Evolutionary conservation across 2,888 invertebrate genomes (phyloP), one percentile per base, ranked within the genome.

Genomic region (Sepiola atlantica): DNA sequence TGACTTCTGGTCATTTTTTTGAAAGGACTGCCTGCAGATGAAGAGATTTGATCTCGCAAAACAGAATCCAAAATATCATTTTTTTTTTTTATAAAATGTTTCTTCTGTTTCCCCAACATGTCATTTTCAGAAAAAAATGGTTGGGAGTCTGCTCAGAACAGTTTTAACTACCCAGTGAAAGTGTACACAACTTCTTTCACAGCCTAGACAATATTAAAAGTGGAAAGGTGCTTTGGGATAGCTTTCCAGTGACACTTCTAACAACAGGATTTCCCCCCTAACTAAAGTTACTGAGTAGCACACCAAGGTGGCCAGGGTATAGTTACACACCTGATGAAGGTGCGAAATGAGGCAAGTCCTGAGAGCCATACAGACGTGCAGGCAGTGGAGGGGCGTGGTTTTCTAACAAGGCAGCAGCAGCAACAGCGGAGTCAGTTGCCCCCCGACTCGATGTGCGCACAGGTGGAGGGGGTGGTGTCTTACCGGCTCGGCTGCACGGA

Each of bases 391-490:
- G 96, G 54, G 94, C 94, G 94, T 95, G 95, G 77, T 90, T 95
- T 94, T 94, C 95, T 95, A 95, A 95, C 94, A 95, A 95, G 21
- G 95, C 95, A 54, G 95, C 95, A 92, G 92, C 92, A 45, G 92
- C 92, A 35, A 35, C 90, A 92, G 92, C 55, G 55, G 92, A 92
- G 93, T 93, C 93, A 57, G 93, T 93, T n/a, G 94, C 92, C 28
- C 96, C 96, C 94, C 96, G 96, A 95, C 96, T 96, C 90, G 97
- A 96, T 32, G 96, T 96, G 55, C 96, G 95, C 35, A 96, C 95
- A 57, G 96, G 97, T n/a, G 96, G 96, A 93, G 96, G 96, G 94
- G 96, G 97, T 21, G 97, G 96, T 55, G 96, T 96, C 94, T 96
- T 96, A 94, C 95, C 96, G 55, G 95, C 95, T 77, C 96, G 95